Base-by-base conservation (phyloP, 2,113 vertebrate genomes). In the Gasterosteus nipponicus region DNA sequence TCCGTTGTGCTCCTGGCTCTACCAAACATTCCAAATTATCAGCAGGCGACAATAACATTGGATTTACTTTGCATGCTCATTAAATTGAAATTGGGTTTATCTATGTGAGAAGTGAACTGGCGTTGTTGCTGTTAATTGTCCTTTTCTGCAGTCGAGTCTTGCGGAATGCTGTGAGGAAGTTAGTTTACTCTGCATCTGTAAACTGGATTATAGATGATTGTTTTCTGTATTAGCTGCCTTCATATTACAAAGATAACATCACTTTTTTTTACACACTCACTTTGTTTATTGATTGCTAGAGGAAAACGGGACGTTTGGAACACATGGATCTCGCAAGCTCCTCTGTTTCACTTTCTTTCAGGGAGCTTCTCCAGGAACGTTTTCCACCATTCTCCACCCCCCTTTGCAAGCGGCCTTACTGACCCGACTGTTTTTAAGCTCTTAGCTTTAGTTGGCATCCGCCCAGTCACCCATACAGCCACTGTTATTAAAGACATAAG, bases 21-120 rank as follows among this genome's bases (percentile, higher is more conserved):
- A 73, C 42, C 83, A 64, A 86, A 83, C 83, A 86, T 80, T 85
- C 62, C 66, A 71, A 87, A 85, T 84, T 85, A 89, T 91, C 86
- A 65, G 71, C 66, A 75, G 47, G 29, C 73, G 69, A 77, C 86
- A 89, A 89, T 85, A 89, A 86, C 86, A 66, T 61, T 85, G 82
- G 42, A 82, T 85, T 92, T 66, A 82, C 75, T 84, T 79, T 71
- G 62, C 39, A 15, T 16, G n/a, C 89, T 85, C 41, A 81, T 90
- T 86, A 90, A 79, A 80, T 85, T 78, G 33, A 78, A 85, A 87
- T 75, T 70, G 44, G 46, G 60, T 84, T 83, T 90, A 85, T 90
- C 85, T 84, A 58, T 75, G 56, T 73, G 31, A 72, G 60, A 53
- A 54, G 38, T 66, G 80, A 82, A 84, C 68, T 85, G 80, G 74